A percentile compares a stretch with the other conserved stretches of the same genome.
These are phyloP conservation scores for Menidia beryllina DNA, from an alignment of 2,113 vertebrate species.

Conservation along the genomic window DNA sequence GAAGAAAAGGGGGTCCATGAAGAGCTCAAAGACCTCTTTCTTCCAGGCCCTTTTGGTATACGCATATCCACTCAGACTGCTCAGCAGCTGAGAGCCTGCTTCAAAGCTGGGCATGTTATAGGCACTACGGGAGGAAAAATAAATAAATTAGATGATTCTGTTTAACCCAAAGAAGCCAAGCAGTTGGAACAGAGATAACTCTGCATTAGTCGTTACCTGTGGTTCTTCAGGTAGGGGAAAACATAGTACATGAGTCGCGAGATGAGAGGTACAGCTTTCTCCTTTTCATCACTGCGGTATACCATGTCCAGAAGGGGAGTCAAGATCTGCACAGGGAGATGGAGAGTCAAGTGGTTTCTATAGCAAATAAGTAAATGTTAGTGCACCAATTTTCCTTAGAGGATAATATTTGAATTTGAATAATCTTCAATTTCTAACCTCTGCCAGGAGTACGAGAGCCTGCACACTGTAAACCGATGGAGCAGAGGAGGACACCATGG, in stretches of 20 bases:
- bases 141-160: not conserved
- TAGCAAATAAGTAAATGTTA: not conserved
- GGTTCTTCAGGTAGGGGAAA: slow-evolving; percentile 95
- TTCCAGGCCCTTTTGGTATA: slow-evolving; percentile 97
- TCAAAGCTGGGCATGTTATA: slow-evolving; percentile 96
- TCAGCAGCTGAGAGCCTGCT: slow-evolving; percentile 91
- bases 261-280: slow-evolving; percentile 93
- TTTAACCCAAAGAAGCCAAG: not conserved
- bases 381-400: not conserved
- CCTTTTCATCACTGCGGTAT: slow-evolving; percentile 97
- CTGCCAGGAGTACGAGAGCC: slow-evolving; percentile 93
- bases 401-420: not conserved
- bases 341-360: not conserved
- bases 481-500: slow-evolving; percentile 94
- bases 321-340: slow-evolving; percentile 82
- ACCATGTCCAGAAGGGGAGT: slow-evolving; percentile 96
- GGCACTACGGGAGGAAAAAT: slow-evolving; percentile 76
- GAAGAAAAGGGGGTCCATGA: slow-evolving; percentile 95
- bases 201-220: slow-evolving; percentile 82
- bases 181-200: not conserved
- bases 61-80: slow-evolving; percentile 95
- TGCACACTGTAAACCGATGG: slow-evolving; percentile 96
- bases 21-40: slow-evolving; percentile 94
- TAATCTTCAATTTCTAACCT: slow-evolving; percentile 80
- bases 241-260: slow-evolving; percentile 95